Evolutionary conservation across 2,113 vertebrate genomes (phyloP), one percentile per base, ranked within the genome.

Genomic region (Calypte anna): DNA sequence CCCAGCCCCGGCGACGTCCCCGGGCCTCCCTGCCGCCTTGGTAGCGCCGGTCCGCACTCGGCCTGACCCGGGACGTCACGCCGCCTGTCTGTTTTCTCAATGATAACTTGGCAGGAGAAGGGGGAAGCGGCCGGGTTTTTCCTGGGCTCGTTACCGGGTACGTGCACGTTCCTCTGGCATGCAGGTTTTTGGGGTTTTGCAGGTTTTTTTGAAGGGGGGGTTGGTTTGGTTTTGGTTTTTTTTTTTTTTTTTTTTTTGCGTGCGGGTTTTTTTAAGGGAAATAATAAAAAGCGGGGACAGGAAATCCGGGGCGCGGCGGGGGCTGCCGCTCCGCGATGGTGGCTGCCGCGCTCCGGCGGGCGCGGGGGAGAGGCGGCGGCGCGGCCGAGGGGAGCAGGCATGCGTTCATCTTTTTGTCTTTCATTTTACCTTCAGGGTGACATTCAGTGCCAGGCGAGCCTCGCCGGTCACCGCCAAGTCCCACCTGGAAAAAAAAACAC

Each of bases 21-120:
- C 92, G 28, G 90, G 94, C 96, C 97, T 97, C 97, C 97, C 97
- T 95, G 69, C 58, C 85, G 96, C 95, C 94, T 97, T 97, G 97
- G 96, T 96, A 97, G 97, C 96, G 97, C 93, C 97, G 95, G 96
- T 96, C 97, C 97, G 97, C 96, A 97, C 97, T 97, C 97, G 90
- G 95, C 93, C 97, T 97, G 98, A 98, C 98, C 98, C 97, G 91
- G 96, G 97, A 98, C 97, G 98, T 98, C 98, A 97, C 95, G 95
- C 96, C 96, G 97, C 96, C 97, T 94, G 97, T 93, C 97, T 97
- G 95, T 96, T 96, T 97, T 97, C 97, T 97, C 97, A 97, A 97
- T 97, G 97, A 97, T 94, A 98, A 98, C 97, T 97, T 97, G 97
- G 97, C 95, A 96, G 94, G 67, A 96, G 97, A 95, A 94, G 96